Evolutionary conservation across 2,113 vertebrate species (phyloP).

Genomic region (Natator depressus): DNA sequence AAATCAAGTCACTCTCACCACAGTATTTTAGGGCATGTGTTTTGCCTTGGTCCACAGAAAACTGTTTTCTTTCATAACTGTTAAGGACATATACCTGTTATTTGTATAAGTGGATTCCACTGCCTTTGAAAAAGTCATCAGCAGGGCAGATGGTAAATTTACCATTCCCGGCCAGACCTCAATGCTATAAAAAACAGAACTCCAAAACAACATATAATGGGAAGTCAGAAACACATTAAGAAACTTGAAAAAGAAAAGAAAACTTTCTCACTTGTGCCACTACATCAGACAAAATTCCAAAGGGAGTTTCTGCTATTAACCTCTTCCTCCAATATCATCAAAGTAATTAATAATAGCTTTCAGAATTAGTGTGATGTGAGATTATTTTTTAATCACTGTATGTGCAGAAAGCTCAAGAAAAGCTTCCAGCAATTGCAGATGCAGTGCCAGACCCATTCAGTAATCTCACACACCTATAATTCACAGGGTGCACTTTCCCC

Average conservation of each 20-base stretch:
- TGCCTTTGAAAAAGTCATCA: not conserved
- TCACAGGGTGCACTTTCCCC: not conserved
- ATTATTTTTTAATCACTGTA: slow-evolving; percentile 20
- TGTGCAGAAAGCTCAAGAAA: slow-evolving; percentile 4
- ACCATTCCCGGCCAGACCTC: not conserved
- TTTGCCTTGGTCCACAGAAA: not conserved
- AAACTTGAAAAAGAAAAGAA: not conserved
- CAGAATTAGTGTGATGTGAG: not conserved
- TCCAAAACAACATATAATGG: not conserved
- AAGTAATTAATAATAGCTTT: not conserved
- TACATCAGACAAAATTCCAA: not conserved
- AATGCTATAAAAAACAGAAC: not conserved
- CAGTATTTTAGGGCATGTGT: not conserved
- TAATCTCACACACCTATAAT: not conserved
- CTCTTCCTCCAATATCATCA: not conserved
- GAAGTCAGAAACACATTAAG: not conserved
- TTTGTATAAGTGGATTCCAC: not conserved
- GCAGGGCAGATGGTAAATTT: not conserved
- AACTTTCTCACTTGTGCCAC: not conserved
- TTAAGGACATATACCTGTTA: not conserved
- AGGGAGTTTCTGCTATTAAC: not conserved
- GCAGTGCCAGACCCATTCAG: not conserved
- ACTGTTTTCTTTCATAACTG: not conserved
- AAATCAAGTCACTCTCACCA: not conserved
- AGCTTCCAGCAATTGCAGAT: not conserved